These are phyloP conservation scores for Leucozona laternaria DNA, from an alignment of 2,888 invertebrate genomes.

Conservation along the genomic window DNA sequence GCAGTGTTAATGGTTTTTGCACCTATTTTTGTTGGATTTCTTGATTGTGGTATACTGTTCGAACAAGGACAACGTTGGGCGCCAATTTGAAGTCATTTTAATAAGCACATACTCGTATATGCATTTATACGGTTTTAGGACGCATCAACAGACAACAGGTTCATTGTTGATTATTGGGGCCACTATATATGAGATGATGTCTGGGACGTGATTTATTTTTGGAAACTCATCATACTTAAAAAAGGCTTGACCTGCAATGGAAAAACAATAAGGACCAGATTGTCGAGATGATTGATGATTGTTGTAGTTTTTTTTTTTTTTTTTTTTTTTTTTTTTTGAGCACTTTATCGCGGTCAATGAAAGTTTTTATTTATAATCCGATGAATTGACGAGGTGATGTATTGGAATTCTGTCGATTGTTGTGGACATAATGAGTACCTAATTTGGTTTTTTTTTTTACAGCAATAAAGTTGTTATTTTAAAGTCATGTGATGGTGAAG, in stretches of 20 bases:
- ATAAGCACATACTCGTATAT: not conserved
- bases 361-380: constrained; percentile 23
- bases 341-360: constrained; percentile 32
- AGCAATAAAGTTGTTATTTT: not conserved
- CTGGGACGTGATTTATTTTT: constrained; percentile 69
- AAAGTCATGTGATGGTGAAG: no score
- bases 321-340: not conserved
- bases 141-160: constrained; percentile 2
- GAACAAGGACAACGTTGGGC: constrained; percentile 65
- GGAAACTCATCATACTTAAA: constrained; percentile 32
- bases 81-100: constrained; percentile 52
- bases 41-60: constrained; percentile 20
- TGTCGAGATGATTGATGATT: constrained; percentile 39
- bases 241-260: constrained; percentile 23
- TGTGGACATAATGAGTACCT: not conserved
- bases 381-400: constrained; percentile 7
- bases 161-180: constrained; percentile 68
- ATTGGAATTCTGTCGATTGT: constrained; percentile 5
- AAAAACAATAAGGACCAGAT: constrained; percentile 41
- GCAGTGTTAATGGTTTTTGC: constrained; percentile 41
- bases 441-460: no score
- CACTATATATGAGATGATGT: constrained; percentile 51
- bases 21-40: constrained; percentile 41
- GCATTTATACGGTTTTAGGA: constrained; percentile 17
- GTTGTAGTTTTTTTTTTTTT: constrained; percentile 3